phyloP scores from a whole-genome alignment of 2,113 vertebrate species.

The Sylvilagus bachmani region DNA sequence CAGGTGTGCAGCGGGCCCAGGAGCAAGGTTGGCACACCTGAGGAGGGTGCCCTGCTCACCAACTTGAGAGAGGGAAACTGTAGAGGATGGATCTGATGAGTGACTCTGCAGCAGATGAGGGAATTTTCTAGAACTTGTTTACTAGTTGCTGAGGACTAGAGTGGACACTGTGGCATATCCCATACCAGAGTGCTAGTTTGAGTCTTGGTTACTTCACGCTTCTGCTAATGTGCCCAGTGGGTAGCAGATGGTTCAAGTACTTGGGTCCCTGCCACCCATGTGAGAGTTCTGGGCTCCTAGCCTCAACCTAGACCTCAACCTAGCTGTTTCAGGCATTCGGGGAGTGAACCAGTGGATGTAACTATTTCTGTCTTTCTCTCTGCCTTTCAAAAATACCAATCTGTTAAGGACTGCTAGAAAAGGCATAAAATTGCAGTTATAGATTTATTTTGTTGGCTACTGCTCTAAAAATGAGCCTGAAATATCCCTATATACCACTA shows the following conservation, averaged over 20 bases:
- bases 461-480: constrained; percentile 53
- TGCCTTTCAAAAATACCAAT: no score
- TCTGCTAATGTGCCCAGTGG: no score
- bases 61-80: not conserved
- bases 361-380: no score
- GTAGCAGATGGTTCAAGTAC: no score
- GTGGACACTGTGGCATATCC: no score
- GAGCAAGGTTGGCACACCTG: not conserved
- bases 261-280: no score
- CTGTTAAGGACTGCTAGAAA: not conserved
- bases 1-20: not conserved
- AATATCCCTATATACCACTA: not conserved
- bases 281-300: no score
- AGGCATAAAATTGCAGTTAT: not conserved
- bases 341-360: no score
- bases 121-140: constrained; percentile 33
- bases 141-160: not conserved
- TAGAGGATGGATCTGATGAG: not conserved
- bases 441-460: not conserved
- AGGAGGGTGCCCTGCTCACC: not conserved
- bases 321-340: no score
- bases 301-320: no score
- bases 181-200: no score
- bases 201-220: no score
- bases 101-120: not conserved